Conservation (phyloP, 1,140 invertebrate species). For the Cataglyphis hispanica region DNA sequence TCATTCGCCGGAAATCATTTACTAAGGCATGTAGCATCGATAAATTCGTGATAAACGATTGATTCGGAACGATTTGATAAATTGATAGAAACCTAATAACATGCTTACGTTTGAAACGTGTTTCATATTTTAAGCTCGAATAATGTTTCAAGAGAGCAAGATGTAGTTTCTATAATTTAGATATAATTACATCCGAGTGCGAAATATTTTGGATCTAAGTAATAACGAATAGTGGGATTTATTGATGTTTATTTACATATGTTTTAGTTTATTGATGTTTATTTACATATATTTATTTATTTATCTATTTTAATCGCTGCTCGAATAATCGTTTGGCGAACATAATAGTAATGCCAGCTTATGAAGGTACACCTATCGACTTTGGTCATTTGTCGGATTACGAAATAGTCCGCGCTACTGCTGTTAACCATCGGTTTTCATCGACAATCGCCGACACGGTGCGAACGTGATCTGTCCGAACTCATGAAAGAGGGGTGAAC, state of each 20-base stretch:
- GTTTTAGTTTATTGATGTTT: background rate
- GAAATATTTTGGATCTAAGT: background rate
- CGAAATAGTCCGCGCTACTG: conserved; percentile 65
- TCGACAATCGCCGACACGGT: conserved; percentile 60
- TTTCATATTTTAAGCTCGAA: background rate
- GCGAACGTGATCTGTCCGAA: conserved; percentile 70
- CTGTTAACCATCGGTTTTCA: conserved; percentile 74
- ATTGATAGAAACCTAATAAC: conserved; percentile 20
- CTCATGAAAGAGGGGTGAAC: conserved; percentile 37
- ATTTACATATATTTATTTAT: background rate
- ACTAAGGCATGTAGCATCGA: conserved; percentile 19
- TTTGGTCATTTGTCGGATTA: conserved; percentile 55
- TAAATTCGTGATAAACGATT: conserved; percentile 35
- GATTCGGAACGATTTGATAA: background rate
- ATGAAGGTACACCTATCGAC: background rate
- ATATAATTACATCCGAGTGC: background rate
- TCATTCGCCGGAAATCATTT: conserved; percentile 40
- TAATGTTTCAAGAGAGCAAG: background rate
- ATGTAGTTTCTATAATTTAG: background rate
- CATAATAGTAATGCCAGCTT: background rate
- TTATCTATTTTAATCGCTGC: background rate
- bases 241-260: background rate
- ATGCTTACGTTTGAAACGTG: background rate
- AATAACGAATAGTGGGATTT: background rate
- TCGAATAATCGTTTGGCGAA: background rate